Percentiles rank a stretch among this genome's conserved stretches.
phyloP scores from a whole-genome alignment of 2,888 invertebrate genomes.

The Tipula vernalis region DNA sequence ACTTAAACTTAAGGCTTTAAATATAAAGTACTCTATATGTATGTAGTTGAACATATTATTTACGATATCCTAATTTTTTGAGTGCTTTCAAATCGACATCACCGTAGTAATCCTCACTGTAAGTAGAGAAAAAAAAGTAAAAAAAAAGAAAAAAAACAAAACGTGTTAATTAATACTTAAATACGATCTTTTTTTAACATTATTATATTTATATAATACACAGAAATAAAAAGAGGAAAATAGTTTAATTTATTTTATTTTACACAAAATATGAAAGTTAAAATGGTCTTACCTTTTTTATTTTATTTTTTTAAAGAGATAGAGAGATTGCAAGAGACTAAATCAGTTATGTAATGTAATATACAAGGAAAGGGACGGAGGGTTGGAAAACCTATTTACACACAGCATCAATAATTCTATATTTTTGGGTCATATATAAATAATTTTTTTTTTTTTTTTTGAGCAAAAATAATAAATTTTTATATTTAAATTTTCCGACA shows the following conservation, averaged over 20 bases:
- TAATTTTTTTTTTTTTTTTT: background rate
- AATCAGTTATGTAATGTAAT: background rate
- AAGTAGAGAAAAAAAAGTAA: slow-evolving; percentile 19
- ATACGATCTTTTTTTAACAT: background rate
- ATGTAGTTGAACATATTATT: background rate
- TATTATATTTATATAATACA: background rate
- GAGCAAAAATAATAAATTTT: background rate
- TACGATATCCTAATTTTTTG: slow-evolving; percentile 54
- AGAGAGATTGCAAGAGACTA: background rate
- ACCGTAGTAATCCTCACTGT: slow-evolving; percentile 84
- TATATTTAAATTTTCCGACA: background rate
- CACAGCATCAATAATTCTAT: background rate
- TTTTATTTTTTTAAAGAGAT: background rate
- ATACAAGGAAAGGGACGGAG: background rate
- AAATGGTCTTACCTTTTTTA: background rate
- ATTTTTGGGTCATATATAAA: background rate
- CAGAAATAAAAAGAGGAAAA: background rate
- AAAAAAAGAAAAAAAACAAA: slow-evolving; percentile 14
- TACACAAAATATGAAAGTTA: background rate
- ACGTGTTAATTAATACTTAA: background rate
- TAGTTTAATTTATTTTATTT: background rate
- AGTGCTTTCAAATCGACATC: slow-evolving; percentile 79
- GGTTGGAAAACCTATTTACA: background rate
- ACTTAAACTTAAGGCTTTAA: background rate
- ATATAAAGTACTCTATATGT: background rate